Evolutionary conservation across 2,113 vertebrate species (phyloP), one percentile per base, ranked within the genome.

Genomic region (Balaeniceps rex): DNA sequence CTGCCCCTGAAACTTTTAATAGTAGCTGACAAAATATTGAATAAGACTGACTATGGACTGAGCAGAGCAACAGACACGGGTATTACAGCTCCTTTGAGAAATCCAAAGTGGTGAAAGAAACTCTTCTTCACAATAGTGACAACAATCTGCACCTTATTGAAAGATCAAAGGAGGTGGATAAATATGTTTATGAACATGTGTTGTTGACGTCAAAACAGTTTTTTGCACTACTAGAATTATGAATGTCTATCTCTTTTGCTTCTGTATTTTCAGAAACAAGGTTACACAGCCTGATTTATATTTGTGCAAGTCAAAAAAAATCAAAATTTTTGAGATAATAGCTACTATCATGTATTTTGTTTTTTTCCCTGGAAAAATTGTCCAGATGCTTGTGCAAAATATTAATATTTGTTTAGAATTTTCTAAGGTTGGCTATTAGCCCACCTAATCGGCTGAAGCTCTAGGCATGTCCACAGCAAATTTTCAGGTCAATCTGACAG

Each of bases 291-390:
- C 42, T 65, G 58, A 72, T 76, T 31, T 71, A 12, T 44, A 52
- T 40, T 47, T 93, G 24, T 16, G 11, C 11, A 77, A 63, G 33
- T 44, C 8, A 40, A 77, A 76, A 47, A 58, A 33, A 9, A n/a
- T 11, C 2, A 57, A 29, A 47, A 58, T 22, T 9, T 1, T 18
- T 55, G 28, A 69, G 9, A 64, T 29, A 24, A 40, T 29, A 58
- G 13, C 1, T 0, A 36, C 33, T 34, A 63, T 24, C 7, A 33
- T 4, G 4, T 6, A 24, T 65, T 40, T 69, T 11, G 5, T 0
- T 5, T 55, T 68, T 81, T 70, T 26, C 8, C 16, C 14, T 23
- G 3, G 40, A 47, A 76, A 47, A 57, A 42, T 34, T 42, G 3
- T 51, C 6, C n/a, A 66, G 19, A 42, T 31, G 7, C 7, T 65